Evolutionary conservation across 53 echinoderm and acorn worm species (phyloP), one percentile per base, ranked within the genome.

Genomic region (Holothuria leucospilota): DNA sequence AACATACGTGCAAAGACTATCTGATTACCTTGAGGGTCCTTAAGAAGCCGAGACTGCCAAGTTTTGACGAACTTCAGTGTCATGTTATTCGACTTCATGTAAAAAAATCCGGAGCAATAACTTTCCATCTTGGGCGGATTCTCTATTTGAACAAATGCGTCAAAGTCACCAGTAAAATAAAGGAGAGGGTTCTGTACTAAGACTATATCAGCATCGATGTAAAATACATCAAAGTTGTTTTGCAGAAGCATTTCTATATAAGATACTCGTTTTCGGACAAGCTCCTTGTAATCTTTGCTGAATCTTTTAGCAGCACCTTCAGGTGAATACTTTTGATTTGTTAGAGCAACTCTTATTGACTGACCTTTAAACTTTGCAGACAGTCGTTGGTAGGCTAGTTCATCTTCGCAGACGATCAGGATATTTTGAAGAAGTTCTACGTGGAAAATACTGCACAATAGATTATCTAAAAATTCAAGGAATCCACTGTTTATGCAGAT

Each of bases 121-220:
- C 23, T 25, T 51, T 39, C 16, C 29, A 5, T 8, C 18, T 56
- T 56, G 56, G 56, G 56, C 56, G 56, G 56, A 21, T 25, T 30
- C 26, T 80, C 80, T 28, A 59, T 18, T 28, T 80, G 80, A 38
- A 80, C 56, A 21, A 59, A 59, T 15, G 56, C 20, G 26, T 80
- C 80, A 15, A 21, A 10, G 8, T 80, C 61, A 29, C 80, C 59
- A 28, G 56, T 30, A 25, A 80, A 59, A 38, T 80, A 62, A 3
- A 29, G 60, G 34, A 80, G 59, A 11, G 80, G 80, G 20, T 80
- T 59, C 16, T 59, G 59, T 28, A 80, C 38, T 20, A 80, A 38
- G 2, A 80, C 80, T 13, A 80, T 80, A 29, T 80, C 80, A 9
- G 80, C 56, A 38, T 80, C 80, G 21, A 80, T 80, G 61, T 80